Percentiles rank a stretch among this genome's conserved stretches.
Conservation (phyloP, 2,888 invertebrate species). For the Heteromurus nitidus region DNA sequence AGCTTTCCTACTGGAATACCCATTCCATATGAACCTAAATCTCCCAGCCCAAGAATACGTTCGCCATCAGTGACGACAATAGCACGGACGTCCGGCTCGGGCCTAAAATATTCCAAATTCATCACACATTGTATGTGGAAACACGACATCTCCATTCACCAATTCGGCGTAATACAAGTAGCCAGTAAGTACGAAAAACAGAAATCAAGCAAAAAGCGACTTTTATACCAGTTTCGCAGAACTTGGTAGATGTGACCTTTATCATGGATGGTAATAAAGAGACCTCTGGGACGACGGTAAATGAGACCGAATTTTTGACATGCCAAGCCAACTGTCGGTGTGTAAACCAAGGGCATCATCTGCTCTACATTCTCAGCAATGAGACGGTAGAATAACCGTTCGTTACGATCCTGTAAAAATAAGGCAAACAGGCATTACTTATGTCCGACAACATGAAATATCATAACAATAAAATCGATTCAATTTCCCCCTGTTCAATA, state of each 20-base stretch:
- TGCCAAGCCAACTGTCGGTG: constrained; percentile 97
- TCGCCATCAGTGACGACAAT: constrained; percentile 99
- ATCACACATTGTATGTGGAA: background rate
- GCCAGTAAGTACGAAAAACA: no score
- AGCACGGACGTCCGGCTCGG: constrained; percentile 89
- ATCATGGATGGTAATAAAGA: constrained; percentile 97
- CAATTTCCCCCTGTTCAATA: no score
- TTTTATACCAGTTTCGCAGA: constrained; percentile 93
- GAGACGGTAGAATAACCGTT: constrained; percentile 95
- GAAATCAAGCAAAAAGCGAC: background rate
- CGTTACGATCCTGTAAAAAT: constrained; percentile 89
- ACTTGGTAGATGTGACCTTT: constrained; percentile 96
- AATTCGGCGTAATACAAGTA: background rate
- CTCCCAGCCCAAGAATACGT: constrained; percentile 97
- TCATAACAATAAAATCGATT: no score
- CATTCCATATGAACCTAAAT: constrained; percentile 98
- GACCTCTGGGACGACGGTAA: constrained; percentile 89
- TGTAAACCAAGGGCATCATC: constrained; percentile 96
- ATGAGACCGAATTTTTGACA: constrained; percentile 98
- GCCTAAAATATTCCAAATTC: constrained; percentile 80
- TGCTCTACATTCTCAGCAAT: constrained; percentile 90
- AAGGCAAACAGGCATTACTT: no score
- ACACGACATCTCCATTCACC: constrained; percentile 15
- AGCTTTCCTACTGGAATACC: constrained; percentile 99
- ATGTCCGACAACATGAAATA: no score